These are phyloP conservation scores for Myiothlypis coronata DNA, from an alignment of 2,797 vertebrate species.

Conservation along the genomic window DNA sequence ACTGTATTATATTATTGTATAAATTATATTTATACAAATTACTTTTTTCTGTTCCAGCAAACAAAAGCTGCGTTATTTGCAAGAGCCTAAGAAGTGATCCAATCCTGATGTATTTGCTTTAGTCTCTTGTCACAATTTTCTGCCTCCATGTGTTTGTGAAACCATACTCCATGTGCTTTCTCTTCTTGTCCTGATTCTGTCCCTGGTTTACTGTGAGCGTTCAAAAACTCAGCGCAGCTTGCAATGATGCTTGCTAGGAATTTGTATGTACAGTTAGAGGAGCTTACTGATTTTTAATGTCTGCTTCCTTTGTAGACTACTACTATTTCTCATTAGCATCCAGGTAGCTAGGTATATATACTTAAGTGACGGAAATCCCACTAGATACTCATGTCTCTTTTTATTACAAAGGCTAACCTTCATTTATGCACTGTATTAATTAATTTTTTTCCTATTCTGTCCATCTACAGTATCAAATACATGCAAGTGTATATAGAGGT, in stretches of 20 bases:
- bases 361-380: neutral
- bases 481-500: neutral
- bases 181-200: neutral
- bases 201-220: neutral
- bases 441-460: fast-evolving
- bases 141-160: neutral
- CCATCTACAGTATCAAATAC: neutral
- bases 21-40: neutral
- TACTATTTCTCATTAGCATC: neutral
- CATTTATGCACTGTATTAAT: neutral
- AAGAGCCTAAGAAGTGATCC: neutral
- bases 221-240: neutral
- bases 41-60: neutral
- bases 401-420: neutral
- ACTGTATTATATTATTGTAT: neutral
- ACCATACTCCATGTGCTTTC: neutral
- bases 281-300: neutral
- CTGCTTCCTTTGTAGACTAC: neutral
- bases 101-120: neutral
- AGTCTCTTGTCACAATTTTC: neutral
- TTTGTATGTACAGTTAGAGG: neutral
- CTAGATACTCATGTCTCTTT: neutral
- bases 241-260: neutral
- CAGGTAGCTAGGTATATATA: neutral
- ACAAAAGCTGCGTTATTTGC: neutral